These are phyloP conservation scores for Liodrosophila aerea DNA, from an alignment of 2,888 invertebrate genomes.

Conservation along the genomic window DNA sequence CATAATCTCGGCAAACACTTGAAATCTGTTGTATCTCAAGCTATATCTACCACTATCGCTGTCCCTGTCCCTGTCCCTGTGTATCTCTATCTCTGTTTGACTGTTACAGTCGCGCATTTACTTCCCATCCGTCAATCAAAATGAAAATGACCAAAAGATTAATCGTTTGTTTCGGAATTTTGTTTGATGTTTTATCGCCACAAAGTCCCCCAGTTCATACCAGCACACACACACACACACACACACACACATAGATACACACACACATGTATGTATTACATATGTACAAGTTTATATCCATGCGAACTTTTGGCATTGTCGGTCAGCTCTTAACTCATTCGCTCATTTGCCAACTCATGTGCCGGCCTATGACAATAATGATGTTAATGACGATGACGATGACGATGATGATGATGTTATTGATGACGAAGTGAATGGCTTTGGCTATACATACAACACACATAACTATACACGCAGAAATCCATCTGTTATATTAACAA, in stretches of 20 bases:
- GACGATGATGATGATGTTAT: slow-evolving; percentile 14
- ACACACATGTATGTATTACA: slow-evolving; percentile 1
- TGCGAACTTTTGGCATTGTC: slow-evolving; percentile 58
- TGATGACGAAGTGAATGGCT: slow-evolving; percentile 39
- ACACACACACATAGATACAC: slow-evolving; percentile 21
- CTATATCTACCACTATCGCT: too few species aligned
- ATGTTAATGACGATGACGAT: slow-evolving; percentile 23
- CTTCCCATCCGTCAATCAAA: slow-evolving; percentile 81
- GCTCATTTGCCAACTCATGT: slow-evolving; percentile 52
- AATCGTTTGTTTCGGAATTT: slow-evolving; percentile 80
- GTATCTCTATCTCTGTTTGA: slow-evolving; percentile 1
- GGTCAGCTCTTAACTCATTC: slow-evolving; percentile 45
- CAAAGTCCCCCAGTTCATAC: slow-evolving; percentile 59
- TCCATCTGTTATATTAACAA: not conserved
- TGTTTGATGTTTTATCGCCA: slow-evolving; percentile 80
- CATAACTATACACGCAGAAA: not conserved
- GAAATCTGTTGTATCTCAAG: slow-evolving; percentile 45
- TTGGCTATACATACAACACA: slow-evolving; percentile 2
- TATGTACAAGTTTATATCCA: slow-evolving; percentile 35
- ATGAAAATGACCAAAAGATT: slow-evolving; percentile 81
- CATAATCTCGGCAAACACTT: slow-evolving; percentile 38
- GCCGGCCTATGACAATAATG: slow-evolving; percentile 29
- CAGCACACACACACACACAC: slow-evolving; percentile 18
- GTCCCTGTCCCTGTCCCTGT: slow-evolving; percentile 5
- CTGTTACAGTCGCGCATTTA: slow-evolving; percentile 59